These are phyloP conservation scores for Danio tinwini DNA, from an alignment of 2,797 vertebrate species.

Conservation along the genomic window DNA sequence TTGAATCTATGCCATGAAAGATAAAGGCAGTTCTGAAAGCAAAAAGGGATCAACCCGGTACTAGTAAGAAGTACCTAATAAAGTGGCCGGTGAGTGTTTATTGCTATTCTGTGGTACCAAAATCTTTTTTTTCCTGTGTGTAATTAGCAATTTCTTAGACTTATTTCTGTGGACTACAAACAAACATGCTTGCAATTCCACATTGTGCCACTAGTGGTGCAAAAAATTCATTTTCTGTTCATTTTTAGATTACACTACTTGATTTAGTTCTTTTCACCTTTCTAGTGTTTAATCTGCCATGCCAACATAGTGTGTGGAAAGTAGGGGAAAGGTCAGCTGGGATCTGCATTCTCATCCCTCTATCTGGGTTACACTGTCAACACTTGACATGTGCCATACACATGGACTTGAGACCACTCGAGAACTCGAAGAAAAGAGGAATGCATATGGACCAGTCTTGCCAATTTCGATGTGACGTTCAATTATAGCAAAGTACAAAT, in stretches of 20 bases:
- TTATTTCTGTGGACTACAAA: background rate
- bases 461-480: slow-evolving; percentile 2
- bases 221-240: background rate
- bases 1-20: too few species aligned
- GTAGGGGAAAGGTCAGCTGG: slow-evolving; percentile 26
- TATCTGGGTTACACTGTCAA: slow-evolving; percentile 39
- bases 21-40: too few species aligned
- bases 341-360: slow-evolving; percentile 30
- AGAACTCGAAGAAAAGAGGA: background rate
- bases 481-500: background rate
- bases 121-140: too few species aligned
- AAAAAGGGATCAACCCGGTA: too few species aligned
- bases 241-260: background rate
- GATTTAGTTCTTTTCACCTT: background rate
- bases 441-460: background rate
- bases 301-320: background rate
- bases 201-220: background rate
- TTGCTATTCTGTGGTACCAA: too few species aligned
- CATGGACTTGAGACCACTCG: background rate
- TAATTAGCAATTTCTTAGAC: too few species aligned
- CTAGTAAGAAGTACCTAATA: too few species aligned
- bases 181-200: background rate
- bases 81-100: too few species aligned
- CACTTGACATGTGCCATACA: slow-evolving; percentile 38
- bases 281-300: slow-evolving; percentile 38